Evolutionary conservation across 2,888 invertebrate species (phyloP), one percentile per base, ranked within the genome.

Genomic region (Agrochola circellaris): DNA sequence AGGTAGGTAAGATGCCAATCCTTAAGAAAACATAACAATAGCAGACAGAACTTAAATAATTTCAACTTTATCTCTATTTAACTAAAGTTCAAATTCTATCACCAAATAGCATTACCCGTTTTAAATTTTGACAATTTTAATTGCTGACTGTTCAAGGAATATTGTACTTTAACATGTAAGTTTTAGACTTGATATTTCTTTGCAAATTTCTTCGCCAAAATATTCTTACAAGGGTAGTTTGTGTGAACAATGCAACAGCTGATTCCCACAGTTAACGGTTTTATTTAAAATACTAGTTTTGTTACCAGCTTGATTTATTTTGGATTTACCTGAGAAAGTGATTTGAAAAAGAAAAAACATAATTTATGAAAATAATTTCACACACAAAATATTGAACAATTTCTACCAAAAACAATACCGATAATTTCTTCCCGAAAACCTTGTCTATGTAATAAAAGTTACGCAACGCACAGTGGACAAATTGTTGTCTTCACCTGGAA

Each of bases 1-100:
- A 96, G 96, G 96, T 96, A 95, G 88, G 93, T 93, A 96, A 96
- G 95, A 96, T 95, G 95, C 92, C 91, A 93, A 92, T 93, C 93
- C 95, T 95, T 95, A 95, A 95, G 95, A 94, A 94, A 93, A 86
- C 72, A 72, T 45, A 45, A 83, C 75, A 87, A 87, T 89, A 87
- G 73, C 65, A 20, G 61, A 51, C 51, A 76, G 15, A 23, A 34
- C 34, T 79, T 42, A 69, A 78, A 23, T 5, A 87, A 76, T 70
- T 71, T 77, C 51, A 71, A 80, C 89, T 81, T 78, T 90, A 90
- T 73, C 1, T 0, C 26, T 8, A 23, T 5, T 0, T 0, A 0
- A 0, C 48, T 87, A 89, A 80, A 81, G 76, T 75, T 74, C 48
- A 84, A 81, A 83, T 70, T 88, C 13, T 30, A 61, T 42, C 20